Evolutionary conservation across 2,113 vertebrate genomes (phyloP), one percentile per base, ranked within the genome.

Genomic region (Gila orcuttii): DNA sequence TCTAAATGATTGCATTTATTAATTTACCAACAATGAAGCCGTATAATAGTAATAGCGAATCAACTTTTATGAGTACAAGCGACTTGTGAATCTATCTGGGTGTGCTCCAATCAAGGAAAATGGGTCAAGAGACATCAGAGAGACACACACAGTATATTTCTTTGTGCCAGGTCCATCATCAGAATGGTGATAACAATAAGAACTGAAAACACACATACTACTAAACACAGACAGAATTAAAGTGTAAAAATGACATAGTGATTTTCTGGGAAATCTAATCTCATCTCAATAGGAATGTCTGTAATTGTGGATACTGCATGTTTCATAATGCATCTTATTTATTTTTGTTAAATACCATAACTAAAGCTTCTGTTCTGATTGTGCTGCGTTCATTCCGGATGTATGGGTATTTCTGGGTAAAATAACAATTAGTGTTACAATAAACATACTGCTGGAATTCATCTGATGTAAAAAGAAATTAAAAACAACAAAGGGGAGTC

Each of bases 61-160:
- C 31, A 81, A 71, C 52, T 74, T 68, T 84, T 79, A 84, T 84
- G 69, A 86, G 76, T 33, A 71, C 73, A 59, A 33, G 74, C 17
- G 73, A 87, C 83, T 82, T 71, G 79, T 75, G 45, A 66, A 57
- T 55, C 25, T 86, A 33, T 86, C 76, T 87, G 81, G 80, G 84
- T 68, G 21, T 36, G 47, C 76, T 86, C 50, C 75, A 81, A 79
- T 80, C 6, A 36, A 74, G 36, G 55, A 59, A 88, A 84, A 75
- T 80, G 47, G 85, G 85, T 80, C 85, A 84, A 60, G 64, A 73
- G 68, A 68, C 47, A 80, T 83, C 42, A 55, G 66, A 80, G 39
- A 76, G 55, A 64, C 25, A 36, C 36, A 23, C 36, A 71, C 10
- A 23, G 21, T 50, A 66, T 66, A 45, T 55, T 45, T 78, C 50